These are phyloP conservation scores for Megaleporinus macrocephalus DNA, from an alignment of 2,113 vertebrate species.

Conservation along the genomic window DNA sequence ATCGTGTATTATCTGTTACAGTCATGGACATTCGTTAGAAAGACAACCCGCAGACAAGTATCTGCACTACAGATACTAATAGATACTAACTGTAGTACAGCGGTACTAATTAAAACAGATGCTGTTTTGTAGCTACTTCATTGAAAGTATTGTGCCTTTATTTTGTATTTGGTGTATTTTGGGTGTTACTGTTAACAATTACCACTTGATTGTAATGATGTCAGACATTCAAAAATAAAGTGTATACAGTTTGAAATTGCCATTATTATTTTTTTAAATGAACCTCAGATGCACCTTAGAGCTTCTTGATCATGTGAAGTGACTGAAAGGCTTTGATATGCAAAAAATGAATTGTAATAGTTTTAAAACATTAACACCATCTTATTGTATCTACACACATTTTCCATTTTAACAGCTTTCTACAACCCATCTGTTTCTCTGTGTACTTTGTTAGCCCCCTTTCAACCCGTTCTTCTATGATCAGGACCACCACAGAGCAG, in stretches of 20 bases:
- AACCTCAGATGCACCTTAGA: too few relatives aligned
- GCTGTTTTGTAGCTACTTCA: neutral
- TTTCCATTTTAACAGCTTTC: too few relatives aligned
- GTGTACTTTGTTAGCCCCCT: too few relatives aligned
- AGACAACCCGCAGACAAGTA: neutral
- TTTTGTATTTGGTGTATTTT: constrained; percentile 3
- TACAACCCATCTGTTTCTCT: too few relatives aligned
- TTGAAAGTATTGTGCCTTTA: constrained; percentile 34
- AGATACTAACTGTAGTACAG: too few relatives aligned
- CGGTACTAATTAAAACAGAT: neutral
- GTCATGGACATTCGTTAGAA: neutral
- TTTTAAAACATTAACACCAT: neutral
- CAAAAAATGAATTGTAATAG: neutral
- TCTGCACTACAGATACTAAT: neutral
- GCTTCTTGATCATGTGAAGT: neutral
- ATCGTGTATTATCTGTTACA: constrained; percentile 13
- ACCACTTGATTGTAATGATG: neutral
- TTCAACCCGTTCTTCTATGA: too few relatives aligned
- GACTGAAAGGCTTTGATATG: neutral
- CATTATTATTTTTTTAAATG: too few relatives aligned
- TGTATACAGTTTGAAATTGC: neutral
- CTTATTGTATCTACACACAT: too few relatives aligned
- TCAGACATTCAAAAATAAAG: neutral
- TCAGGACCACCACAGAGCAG: too few relatives aligned
- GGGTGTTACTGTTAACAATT: neutral